phyloP scores from a whole-genome alignment of 2,888 invertebrate species.

The Acrobasis repandana region DNA sequence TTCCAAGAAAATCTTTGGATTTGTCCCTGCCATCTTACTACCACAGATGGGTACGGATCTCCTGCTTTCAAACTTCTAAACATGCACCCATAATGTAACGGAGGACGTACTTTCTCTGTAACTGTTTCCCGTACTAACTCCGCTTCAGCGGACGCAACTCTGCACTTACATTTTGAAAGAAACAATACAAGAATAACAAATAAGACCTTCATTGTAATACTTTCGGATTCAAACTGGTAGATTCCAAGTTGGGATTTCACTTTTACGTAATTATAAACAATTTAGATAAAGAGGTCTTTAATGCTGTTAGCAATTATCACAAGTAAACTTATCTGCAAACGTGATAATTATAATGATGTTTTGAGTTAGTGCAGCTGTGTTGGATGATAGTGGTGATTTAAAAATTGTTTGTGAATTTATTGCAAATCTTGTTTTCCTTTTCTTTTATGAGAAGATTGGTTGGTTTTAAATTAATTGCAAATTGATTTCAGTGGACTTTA shows the following conservation, averaged over 20 bases:
- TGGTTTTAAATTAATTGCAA: no score
- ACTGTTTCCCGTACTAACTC: slow-evolving; percentile 35
- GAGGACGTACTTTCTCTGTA: slow-evolving; percentile 35
- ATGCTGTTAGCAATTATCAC: slow-evolving; percentile 3
- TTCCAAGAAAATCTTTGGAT: slow-evolving; percentile 45
- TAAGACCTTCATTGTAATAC: slow-evolving; percentile 50
- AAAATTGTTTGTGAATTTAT: not conserved
- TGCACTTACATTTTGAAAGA: slow-evolving; percentile 40
- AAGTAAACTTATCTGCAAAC: slow-evolving; percentile 10
- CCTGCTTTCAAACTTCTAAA: slow-evolving; percentile 43
- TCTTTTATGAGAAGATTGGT: no score
- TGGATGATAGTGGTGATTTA: slow-evolving; percentile 26
- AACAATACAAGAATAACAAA: slow-evolving; percentile 40
- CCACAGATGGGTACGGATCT: slow-evolving; percentile 51
- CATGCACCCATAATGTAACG: slow-evolving; percentile 44
- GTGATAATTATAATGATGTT: slow-evolving; percentile 21
- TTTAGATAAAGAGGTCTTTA: slow-evolving; percentile 16
- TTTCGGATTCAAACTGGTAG: slow-evolving; percentile 12
- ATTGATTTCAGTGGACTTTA: no score
- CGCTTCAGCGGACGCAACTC: slow-evolving; percentile 44
- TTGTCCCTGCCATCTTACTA: slow-evolving; percentile 47
- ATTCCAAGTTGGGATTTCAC: slow-evolving; percentile 23
- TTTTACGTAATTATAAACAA: slow-evolving; percentile 17
- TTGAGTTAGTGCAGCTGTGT: slow-evolving; percentile 7
- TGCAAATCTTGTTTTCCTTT: no score